phyloP scores from a whole-genome alignment of 2,888 invertebrate species.

The Torymus aiolomorphi region DNA sequence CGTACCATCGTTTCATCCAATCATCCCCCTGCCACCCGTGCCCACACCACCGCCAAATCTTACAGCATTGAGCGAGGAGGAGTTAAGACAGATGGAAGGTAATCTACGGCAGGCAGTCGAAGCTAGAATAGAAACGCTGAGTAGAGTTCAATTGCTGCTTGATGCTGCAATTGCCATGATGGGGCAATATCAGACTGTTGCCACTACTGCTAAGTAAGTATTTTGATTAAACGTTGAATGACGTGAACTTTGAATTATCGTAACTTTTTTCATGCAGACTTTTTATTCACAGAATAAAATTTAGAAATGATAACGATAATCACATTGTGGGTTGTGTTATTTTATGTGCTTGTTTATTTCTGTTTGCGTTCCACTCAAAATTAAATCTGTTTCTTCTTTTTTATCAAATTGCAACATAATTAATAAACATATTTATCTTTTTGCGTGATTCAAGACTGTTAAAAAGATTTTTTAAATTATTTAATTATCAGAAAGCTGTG shows the following conservation, averaged over 20 bases:
- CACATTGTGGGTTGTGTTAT: too few relatives aligned
- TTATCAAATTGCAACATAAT: too few relatives aligned
- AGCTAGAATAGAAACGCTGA: slow-evolving; percentile 89
- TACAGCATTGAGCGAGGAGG: slow-evolving; percentile 86
- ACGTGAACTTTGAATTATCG: neutral
- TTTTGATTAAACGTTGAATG: neutral
- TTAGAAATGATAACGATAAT: too few relatives aligned
- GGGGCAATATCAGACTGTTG: slow-evolving; percentile 91
- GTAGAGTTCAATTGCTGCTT: slow-evolving; percentile 91
- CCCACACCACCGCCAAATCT: slow-evolving; percentile 88
- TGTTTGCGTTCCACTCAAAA: too few relatives aligned
- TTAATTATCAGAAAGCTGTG: too few relatives aligned
- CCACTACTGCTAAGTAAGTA: slow-evolving; percentile 76
- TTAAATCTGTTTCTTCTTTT: too few relatives aligned
- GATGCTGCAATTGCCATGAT: slow-evolving; percentile 96
- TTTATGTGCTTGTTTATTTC: too few relatives aligned
- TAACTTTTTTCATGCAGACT: too few relatives aligned
- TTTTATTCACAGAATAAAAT: too few relatives aligned
- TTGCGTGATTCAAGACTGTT: too few relatives aligned
- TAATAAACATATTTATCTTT: too few relatives aligned
- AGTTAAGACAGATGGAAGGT: slow-evolving; percentile 92
- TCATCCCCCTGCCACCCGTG: slow-evolving; percentile 81
- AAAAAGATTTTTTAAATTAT: too few relatives aligned
- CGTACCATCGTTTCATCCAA: slow-evolving; percentile 78
- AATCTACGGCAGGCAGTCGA: slow-evolving; percentile 91